Percentiles rank a stretch among this genome's conserved stretches.
Conservation (phyloP, 2,113 vertebrate genomes). For the Ammodytes marinus region DNA sequence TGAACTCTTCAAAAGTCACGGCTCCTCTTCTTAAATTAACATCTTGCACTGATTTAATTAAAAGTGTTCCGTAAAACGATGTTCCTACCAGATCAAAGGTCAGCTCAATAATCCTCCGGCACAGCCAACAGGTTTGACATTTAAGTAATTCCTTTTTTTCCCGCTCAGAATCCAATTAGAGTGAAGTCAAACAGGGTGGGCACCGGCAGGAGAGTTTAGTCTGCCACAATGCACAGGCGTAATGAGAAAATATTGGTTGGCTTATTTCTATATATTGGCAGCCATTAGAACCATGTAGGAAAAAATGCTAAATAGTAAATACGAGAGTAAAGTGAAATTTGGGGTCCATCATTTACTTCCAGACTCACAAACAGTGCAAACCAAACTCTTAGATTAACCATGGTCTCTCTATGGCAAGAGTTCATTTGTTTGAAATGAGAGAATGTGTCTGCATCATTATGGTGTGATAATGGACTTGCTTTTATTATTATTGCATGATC, state of each 20-base stretch:
- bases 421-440: constrained; percentile 13
- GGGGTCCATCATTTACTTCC: background rate
- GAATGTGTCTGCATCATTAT: background rate
- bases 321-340: background rate
- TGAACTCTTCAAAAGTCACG: constrained; percentile 21
- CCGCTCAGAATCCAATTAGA: constrained; percentile 35
- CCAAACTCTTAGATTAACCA: background rate
- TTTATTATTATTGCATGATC: background rate
- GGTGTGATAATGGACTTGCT: too few relatives aligned
- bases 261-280: background rate
- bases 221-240: background rate
- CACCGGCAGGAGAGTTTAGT: background rate
- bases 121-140: constrained; percentile 71
- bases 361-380: background rate
- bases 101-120: constrained; percentile 67
- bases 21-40: constrained; percentile 59
- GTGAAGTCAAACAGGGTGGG: constrained; percentile 50
- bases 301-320: background rate
- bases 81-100: constrained; percentile 68
- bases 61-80: constrained; percentile 50
- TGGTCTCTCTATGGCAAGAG: constrained; percentile 7
- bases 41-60: constrained; percentile 68
- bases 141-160: constrained; percentile 1
- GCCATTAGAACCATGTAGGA: too few relatives aligned
- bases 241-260: too few relatives aligned